These are phyloP conservation scores for Glandiceps talaboti DNA, from an alignment of 53 echinoderm and acorn worm species.

Conservation along the genomic window DNA sequence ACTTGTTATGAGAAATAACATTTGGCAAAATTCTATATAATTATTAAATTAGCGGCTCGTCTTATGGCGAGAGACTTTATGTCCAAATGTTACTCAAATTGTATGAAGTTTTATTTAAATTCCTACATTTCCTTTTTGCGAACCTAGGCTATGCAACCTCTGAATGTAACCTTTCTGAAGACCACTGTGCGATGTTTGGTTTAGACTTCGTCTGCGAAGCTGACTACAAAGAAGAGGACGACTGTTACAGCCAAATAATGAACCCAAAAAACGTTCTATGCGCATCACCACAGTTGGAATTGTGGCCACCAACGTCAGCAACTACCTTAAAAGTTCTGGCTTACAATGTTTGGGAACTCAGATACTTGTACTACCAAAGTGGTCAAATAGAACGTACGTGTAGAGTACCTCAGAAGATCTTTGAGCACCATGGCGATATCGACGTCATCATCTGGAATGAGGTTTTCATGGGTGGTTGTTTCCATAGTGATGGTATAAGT, in stretches of 20 bases:
- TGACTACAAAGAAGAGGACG: background rate
- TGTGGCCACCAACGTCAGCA: background rate
- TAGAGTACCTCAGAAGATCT: background rate
- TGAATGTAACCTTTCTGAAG: background rate
- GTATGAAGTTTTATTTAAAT: too few species aligned
- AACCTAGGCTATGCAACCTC: background rate
- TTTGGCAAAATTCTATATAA: too few species aligned
- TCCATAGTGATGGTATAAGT: background rate
- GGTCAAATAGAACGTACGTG: conserved; percentile 10
- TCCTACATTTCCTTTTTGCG: too few species aligned
- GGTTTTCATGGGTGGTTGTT: conserved; percentile 2
- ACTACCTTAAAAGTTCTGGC: background rate
- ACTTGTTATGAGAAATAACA: too few species aligned
- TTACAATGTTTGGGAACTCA: background rate
- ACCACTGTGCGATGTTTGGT: background rate
- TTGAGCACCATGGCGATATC: background rate
- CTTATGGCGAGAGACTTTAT: too few species aligned
- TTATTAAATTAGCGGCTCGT: too few species aligned
- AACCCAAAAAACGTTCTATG: background rate
- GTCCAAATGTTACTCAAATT: too few species aligned
- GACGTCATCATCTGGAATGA: conserved; percentile 5
- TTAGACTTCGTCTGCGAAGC: background rate
- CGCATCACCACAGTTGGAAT: background rate
- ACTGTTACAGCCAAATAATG: background rate
- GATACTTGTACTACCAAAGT: conserved; percentile 28